phyloP scores from a whole-genome alignment of 2,797 vertebrate species.

The Martes flavigula region DNA sequence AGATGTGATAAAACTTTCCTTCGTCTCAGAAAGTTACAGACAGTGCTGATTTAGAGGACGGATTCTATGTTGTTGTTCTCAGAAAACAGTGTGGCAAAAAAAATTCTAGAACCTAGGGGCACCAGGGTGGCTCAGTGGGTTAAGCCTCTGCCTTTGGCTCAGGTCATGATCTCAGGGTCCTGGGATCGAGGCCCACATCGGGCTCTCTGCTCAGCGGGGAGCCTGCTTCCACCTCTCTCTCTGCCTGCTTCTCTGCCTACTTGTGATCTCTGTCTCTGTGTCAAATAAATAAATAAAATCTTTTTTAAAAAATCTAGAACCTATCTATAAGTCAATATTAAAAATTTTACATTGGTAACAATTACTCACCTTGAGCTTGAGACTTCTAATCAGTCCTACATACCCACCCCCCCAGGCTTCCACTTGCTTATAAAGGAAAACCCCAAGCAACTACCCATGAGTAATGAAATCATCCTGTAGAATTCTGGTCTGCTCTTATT shows the following conservation, averaged over 20 bases:
- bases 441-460: not conserved
- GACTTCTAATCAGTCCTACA: not conserved
- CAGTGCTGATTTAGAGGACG: not conserved
- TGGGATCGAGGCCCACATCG: too few species aligned
- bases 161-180: too few species aligned
- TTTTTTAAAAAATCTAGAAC: not conserved
- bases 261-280: too few species aligned
- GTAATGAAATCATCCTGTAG: not conserved
- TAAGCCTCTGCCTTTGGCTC: too few species aligned
- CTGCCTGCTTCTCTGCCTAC: too few species aligned
- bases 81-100: not conserved
- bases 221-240: too few species aligned
- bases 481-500: not conserved
- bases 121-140: too few species aligned
- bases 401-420: not conserved
- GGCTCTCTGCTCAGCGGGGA: too few species aligned
- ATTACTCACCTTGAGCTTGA: not conserved
- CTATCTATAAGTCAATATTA: not conserved
- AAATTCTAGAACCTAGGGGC: not conserved
- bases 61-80: not conserved
- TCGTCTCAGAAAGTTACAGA: not conserved
- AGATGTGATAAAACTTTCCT: not conserved
- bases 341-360: not conserved
- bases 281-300: too few species aligned
- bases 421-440: not conserved